A percentile compares a stretch with the other conserved stretches of the same genome.
These are phyloP conservation scores for Stichopus horrens DNA, from an alignment of 53 echinoderm and acorn worm species.

Conservation along the genomic window DNA sequence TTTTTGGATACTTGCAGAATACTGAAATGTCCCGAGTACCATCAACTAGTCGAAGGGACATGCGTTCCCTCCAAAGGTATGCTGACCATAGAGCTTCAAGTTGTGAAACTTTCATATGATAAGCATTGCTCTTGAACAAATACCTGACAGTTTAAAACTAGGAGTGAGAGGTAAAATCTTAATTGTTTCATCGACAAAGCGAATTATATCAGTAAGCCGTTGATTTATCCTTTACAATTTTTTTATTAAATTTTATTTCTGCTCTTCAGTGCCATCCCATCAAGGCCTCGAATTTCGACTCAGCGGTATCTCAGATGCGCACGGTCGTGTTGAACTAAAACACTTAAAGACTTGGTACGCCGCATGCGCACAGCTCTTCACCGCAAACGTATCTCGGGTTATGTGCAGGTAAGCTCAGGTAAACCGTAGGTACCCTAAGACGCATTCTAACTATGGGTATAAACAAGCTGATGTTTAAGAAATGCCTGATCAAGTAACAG, in stretches of 20 bases:
- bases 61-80: conserved; percentile 20
- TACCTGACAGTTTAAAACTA: too few relatives aligned
- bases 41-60: background rate
- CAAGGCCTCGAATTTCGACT: background rate
- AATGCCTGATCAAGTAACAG: too few relatives aligned
- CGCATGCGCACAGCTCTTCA: conserved; percentile 9
- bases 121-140: too few relatives aligned
- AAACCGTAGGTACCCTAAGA: too few relatives aligned
- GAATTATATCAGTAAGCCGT: too few relatives aligned
- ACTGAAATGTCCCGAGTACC: conserved; percentile 39
- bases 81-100: too few relatives aligned
- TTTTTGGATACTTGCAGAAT: conserved; percentile 51
- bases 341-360: background rate
- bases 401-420: conserved; percentile 1
- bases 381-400: background rate
- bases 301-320: background rate
- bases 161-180: too few relatives aligned
- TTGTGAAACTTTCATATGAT: too few relatives aligned
- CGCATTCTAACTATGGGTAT: too few relatives aligned
- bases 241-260: background rate
- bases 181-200: too few relatives aligned
- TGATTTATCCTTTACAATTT: background rate
- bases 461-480: too few relatives aligned
- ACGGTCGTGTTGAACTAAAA: conserved; percentile 6
- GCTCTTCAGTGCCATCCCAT: background rate